Base-by-base conservation (phyloP, 1,140 invertebrate species). In the Phthorimaea operculella region DNA sequence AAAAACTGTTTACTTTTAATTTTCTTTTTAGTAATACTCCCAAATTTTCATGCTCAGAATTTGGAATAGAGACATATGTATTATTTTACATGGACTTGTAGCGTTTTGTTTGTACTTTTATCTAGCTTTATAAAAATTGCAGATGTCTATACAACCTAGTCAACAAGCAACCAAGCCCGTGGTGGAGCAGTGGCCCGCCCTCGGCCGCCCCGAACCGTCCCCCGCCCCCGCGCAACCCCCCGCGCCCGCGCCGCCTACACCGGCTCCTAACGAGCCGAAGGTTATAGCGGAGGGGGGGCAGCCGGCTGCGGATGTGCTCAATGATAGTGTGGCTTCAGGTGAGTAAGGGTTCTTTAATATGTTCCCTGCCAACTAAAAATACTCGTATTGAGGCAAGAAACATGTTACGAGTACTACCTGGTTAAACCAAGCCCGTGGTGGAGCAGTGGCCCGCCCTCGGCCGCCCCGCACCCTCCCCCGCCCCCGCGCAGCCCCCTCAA, bases 371-470 rank as follows among this genome's bases (percentile, higher is more conserved):
- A n/a, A n/a, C n/a, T n/a, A n/a, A n/a, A n/a, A n/a, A n/a, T n/a
- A n/a, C n/a, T n/a, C n/a, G n/a, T n/a, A n/a, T n/a, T n/a, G n/a
- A n/a, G n/a, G n/a, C n/a, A n/a, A n/a, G n/a, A n/a, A n/a, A n/a
- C n/a, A n/a, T n/a, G n/a, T n/a, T n/a, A n/a, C n/a, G n/a, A n/a
- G n/a, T n/a, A n/a, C n/a, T n/a, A n/a, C n/a, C n/a, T n/a, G n/a
- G n/a, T n/a, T 28, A 28, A 28, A 28, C 21, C 21, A 28, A n/a
- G n/a, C 42, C 42, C 42, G 44, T 47, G 1, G 72, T 60, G 53
- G 80, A 81, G 48, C 76, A 80, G 57, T 83, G 80, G 80, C 80
- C 80, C 0, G 73, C 68, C 42, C 58, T 83, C 6, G 71, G 68
- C 9, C 9, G 52, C 5, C 36, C 48, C 2, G 49, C 61, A 0